Conservation (phyloP, 2,113 vertebrate genomes). For the Rattus rattus region DNA sequence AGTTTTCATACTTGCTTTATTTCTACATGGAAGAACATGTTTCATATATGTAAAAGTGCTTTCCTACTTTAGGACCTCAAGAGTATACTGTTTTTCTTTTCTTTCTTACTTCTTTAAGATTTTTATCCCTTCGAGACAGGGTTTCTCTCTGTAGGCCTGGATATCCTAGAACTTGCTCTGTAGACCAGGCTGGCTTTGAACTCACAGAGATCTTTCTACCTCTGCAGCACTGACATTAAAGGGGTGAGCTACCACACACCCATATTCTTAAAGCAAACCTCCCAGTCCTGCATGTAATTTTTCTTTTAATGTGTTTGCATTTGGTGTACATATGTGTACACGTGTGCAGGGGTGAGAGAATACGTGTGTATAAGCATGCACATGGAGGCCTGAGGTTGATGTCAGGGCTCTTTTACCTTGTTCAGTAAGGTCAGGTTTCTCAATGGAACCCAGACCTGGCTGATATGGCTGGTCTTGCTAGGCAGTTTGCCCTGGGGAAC, state of each 20-base stretch:
- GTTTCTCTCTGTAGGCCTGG: not conserved
- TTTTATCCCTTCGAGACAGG: not conserved
- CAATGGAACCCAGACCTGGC: not conserved
- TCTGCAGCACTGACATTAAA: not conserved
- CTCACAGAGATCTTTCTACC: not conserved
- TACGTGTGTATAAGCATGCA: not conserved
- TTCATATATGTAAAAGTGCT: not conserved
- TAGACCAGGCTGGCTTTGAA: not conserved
- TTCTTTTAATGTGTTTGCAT: not conserved
- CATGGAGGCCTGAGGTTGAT: not conserved
- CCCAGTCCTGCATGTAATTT: not conserved
- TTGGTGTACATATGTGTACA: not conserved
- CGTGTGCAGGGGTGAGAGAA: not conserved
- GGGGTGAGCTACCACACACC: not conserved
- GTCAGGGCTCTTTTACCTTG: not conserved
- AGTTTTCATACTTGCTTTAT: conserved; percentile 38
- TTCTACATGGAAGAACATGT: conserved; percentile 1
- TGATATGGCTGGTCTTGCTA: not conserved
- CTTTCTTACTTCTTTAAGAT: no score
- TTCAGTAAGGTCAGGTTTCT: not conserved
- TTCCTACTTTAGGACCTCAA: not conserved
- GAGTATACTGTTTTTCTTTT: not conserved
- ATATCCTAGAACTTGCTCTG: not conserved
- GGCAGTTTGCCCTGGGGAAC: not conserved
- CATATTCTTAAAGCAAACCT: not conserved